A percentile compares a stretch with the other conserved stretches of the same genome.
These are phyloP conservation scores for Crotophaga sulcirostris DNA, from an alignment of 2,113 vertebrate genomes.

Conservation along the genomic window DNA sequence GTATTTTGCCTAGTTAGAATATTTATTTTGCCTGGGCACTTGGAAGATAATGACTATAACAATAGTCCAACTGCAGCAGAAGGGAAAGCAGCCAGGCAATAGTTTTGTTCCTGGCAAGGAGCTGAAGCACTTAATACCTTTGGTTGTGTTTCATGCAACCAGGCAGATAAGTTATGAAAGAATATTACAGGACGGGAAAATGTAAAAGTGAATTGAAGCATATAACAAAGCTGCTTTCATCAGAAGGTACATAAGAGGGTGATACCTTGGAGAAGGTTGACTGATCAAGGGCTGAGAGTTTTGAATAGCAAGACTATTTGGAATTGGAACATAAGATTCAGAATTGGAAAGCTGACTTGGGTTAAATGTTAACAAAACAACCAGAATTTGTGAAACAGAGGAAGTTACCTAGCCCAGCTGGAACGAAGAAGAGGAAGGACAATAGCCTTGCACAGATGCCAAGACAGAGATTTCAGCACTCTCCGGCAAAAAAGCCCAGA, in stretches of 20 bases:
- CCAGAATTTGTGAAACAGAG: neutral
- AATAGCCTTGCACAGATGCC: neutral
- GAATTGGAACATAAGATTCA: neutral
- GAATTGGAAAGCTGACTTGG: neutral
- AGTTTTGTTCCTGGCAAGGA: neutral
- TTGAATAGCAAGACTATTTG: neutral
- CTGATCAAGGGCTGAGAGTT: neutral
- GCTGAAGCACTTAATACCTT: neutral
- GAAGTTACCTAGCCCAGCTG: constrained; percentile 21
- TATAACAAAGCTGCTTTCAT: neutral
- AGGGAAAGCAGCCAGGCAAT: neutral
- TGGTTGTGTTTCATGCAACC: neutral
- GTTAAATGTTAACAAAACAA: constrained; percentile 27
- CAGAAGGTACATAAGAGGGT: neutral
- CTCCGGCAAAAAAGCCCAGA: neutral
- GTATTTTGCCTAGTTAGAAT: neutral
- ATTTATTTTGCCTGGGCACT: neutral
- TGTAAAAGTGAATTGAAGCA: neutral
- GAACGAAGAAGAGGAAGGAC: neutral
- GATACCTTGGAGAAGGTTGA: neutral
- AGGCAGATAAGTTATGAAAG: neutral
- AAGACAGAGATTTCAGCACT: neutral
- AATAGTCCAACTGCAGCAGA: neutral
- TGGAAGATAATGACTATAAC: neutral
- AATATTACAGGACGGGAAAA: neutral